A percentile compares a stretch with the other conserved stretches of the same genome.
These are phyloP conservation scores for Timema cristinae DNA, from an alignment of 2,888 invertebrate species.

Conservation along the genomic window DNA sequence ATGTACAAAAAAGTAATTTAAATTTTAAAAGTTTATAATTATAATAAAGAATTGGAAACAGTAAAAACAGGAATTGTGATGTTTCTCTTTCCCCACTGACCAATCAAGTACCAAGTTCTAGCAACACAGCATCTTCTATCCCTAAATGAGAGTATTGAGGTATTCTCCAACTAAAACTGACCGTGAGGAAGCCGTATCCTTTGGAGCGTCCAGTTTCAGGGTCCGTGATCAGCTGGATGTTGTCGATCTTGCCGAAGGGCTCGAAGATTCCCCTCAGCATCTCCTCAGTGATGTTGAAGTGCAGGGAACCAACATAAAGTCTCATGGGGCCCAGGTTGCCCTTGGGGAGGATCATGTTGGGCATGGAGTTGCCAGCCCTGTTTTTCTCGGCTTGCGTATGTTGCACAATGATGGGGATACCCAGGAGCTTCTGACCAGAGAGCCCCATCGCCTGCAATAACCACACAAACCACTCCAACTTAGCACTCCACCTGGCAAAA, in stretches of 20 bases:
- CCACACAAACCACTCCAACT: neutral
- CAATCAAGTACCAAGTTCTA: too few species aligned
- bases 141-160: neutral
- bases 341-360: conserved; percentile 77
- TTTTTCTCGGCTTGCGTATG: conserved; percentile 93
- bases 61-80: too few species aligned
- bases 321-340: conserved; percentile 92
- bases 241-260: conserved; percentile 96
- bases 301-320: conserved; percentile 94
- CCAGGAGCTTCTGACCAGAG: conserved; percentile 91
- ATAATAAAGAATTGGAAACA: too few species aligned
- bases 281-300: conserved; percentile 98
- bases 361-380: conserved; percentile 79
- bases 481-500: neutral
- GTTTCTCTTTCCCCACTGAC: too few species aligned
- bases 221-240: conserved; percentile 92
- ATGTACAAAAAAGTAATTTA: too few species aligned
- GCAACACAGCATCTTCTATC: neutral
- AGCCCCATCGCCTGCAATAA: conserved; percentile 81
- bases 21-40: too few species aligned
- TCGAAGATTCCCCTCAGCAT: conserved; percentile 99
- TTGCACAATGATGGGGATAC: conserved; percentile 96
- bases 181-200: conserved; percentile 97
- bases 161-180: conserved; percentile 48
- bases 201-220: conserved; percentile 92